Percentiles rank a stretch among this genome's conserved stretches.
phyloP scores from a whole-genome alignment of 2,797 vertebrate species.

The Sebastes kiyomatsui region DNA sequence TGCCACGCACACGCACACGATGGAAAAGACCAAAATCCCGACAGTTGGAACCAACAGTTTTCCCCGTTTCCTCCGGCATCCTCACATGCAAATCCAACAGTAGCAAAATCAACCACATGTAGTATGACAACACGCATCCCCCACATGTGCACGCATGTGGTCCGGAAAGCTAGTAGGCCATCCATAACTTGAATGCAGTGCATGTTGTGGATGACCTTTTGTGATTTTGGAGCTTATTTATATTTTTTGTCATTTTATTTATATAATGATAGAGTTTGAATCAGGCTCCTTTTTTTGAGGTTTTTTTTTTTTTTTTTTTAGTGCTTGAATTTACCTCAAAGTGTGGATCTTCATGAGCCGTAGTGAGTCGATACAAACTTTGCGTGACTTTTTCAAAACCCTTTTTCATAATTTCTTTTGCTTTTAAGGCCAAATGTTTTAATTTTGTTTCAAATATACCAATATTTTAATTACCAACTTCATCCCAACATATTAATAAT shows the following conservation, averaged over 20 bases:
- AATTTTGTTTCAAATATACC: background rate
- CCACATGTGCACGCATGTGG: slow-evolving; percentile 22
- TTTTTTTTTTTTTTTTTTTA: background rate
- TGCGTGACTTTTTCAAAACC: background rate
- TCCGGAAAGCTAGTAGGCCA: slow-evolving; percentile 38
- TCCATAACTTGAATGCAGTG: slow-evolving; percentile 36
- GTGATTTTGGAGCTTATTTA: slow-evolving; percentile 33
- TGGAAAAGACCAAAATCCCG: slow-evolving; percentile 57
- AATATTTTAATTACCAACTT: background rate
- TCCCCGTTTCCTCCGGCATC: slow-evolving; percentile 15
- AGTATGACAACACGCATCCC: slow-evolving; percentile 17
- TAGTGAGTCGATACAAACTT: background rate
- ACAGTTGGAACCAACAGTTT: background rate
- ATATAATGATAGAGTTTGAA: slow-evolving; percentile 7
- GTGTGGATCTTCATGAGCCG: background rate
- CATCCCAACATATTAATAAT: slow-evolving; percentile 7
- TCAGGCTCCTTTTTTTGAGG: background rate
- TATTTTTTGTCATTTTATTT: slow-evolving; percentile 44
- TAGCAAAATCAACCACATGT: slow-evolving; percentile 38
- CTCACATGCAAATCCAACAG: slow-evolving; percentile 13
- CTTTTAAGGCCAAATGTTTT: slow-evolving; percentile 32
- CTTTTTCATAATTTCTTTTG: background rate
- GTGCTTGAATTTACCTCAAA: slow-evolving; percentile 32
- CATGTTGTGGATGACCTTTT: slow-evolving; percentile 13
- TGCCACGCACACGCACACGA: background rate